Evolutionary conservation across 2,113 vertebrate genomes (phyloP), one percentile per base, ranked within the genome.

Genomic region (Daphoenositta chrysoptera): DNA sequence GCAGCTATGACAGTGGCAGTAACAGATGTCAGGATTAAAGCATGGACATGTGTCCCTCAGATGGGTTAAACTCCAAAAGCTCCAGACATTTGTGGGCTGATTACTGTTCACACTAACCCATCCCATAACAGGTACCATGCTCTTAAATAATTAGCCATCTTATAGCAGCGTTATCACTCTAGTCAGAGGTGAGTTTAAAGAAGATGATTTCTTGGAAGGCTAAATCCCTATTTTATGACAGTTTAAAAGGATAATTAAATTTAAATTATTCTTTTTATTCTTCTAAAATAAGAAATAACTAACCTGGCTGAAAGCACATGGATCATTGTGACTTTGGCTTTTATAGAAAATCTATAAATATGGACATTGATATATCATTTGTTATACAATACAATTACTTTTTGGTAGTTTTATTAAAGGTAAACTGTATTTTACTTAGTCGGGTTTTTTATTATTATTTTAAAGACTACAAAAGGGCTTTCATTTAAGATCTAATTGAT

Each of bases 241-340:
- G n/a, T 83, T 95, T 96, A 92, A 94, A 92, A 92, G 47, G 79
- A 81, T 81, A 94, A 96, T 92, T 96, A 88, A 90, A 87, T 80
- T 93, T 80, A 93, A 97, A 78, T 83, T 91, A 76, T 83, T 72
- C 10, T 90, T 96, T 94, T 83, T 80, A 80, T 70, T 93, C 42
- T 73, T 92, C 35, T 96, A 64, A 92, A 93, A 89, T 68, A 78
- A 28, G 71, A 90, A 90, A 86, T 86, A 95, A 93, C 68, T 92
- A 93, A 91, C 68, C 64, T 64, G 47, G 28, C 51, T 86, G 64
- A 92, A 92, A 72, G 37, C 11, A 0, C 51, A 87, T 95, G 60
- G 76, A 92, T 94, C 79, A 87, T 53, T 66, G 44, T 92, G 93
- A 90, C 93, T 92, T 83, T 50, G 78, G 56, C 51, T 93, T 44